These are phyloP conservation scores for Dicyrtomina minuta DNA, from an alignment of 2,888 invertebrate species.

Conservation along the genomic window DNA sequence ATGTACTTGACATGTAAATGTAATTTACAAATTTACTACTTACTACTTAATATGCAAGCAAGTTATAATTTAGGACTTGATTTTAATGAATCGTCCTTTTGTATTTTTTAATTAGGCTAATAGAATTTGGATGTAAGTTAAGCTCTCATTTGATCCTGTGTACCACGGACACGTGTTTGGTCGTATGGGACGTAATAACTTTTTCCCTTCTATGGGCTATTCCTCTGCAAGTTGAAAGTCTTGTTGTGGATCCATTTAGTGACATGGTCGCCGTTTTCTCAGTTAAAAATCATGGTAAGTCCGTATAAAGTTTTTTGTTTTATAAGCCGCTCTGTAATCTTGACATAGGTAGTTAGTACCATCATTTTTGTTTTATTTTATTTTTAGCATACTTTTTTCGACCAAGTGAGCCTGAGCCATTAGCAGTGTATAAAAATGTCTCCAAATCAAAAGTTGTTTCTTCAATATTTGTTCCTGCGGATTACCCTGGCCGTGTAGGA, in stretches of 20 bases:
- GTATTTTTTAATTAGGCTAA: conserved; percentile 55
- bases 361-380: conserved; percentile 1
- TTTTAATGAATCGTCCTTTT: neutral
- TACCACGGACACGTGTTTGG: conserved; percentile 63
- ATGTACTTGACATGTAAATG: too few relatives aligned
- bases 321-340: neutral
- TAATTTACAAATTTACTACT: too few relatives aligned
- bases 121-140: conserved; percentile 64
- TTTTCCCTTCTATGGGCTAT: conserved; percentile 72
- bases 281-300: conserved; percentile 65
- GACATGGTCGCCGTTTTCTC: conserved; percentile 71
- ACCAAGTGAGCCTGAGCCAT: conserved; percentile 32
- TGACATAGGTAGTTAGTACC: too few relatives aligned
- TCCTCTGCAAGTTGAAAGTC: conserved; percentile 58
- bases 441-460: conserved; percentile 42
- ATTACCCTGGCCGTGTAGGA: conserved; percentile 16
- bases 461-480: conserved; percentile 36
- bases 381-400: conserved; percentile 41
- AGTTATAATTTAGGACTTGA: too few relatives aligned
- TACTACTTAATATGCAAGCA: too few relatives aligned
- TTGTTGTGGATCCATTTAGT: conserved; percentile 66
- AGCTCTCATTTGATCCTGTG: conserved; percentile 64
- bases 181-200: conserved; percentile 72
- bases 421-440: conserved; percentile 39
- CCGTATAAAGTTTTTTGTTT: conserved; percentile 7